Evolutionary conservation across 2,113 vertebrate genomes (phyloP).

Genomic region (Carassius auratus): DNA sequence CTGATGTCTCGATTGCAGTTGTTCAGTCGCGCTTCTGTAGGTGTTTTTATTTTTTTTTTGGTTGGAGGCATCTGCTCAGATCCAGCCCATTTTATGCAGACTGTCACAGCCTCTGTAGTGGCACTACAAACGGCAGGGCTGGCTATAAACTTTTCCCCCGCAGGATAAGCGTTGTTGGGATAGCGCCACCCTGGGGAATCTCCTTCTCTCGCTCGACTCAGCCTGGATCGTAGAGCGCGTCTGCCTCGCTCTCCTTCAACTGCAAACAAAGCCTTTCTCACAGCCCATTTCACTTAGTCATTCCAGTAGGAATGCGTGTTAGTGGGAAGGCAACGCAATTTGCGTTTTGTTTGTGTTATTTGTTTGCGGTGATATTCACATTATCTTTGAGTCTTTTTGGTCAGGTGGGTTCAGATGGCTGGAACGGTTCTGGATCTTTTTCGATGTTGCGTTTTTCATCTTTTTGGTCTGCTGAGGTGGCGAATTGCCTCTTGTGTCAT

Average conservation of each 20-base stretch:
- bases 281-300: conserved; percentile 56
- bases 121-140: conserved; percentile 74
- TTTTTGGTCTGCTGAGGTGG: conserved; percentile 68
- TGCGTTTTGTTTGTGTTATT: background rate
- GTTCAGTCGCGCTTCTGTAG: conserved; percentile 66
- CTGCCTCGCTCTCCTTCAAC: conserved; percentile 55
- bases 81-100: conserved; percentile 77
- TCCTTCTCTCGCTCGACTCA: conserved; percentile 44
- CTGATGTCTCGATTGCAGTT: conserved; percentile 69
- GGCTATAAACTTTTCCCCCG: conserved; percentile 78
- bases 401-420: conserved; percentile 44
- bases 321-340: conserved; percentile 13
- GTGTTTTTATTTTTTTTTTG: conserved; percentile 62
- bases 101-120: conserved; percentile 75
- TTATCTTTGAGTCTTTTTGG: conserved; percentile 3
- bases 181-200: conserved; percentile 72
- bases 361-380: background rate
- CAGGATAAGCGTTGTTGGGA: conserved; percentile 74
- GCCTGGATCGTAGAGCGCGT: conserved; percentile 52
- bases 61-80: conserved; percentile 73
- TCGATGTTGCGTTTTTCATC: background rate
- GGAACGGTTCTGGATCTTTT: conserved; percentile 46
- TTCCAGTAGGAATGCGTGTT: conserved; percentile 45
- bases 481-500: conserved; percentile 87
- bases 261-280: conserved; percentile 57